A percentile compares a stretch with the other conserved stretches of the same genome.
Conservation (phyloP, 2,888 invertebrate species). For the Cenopis cana region DNA sequence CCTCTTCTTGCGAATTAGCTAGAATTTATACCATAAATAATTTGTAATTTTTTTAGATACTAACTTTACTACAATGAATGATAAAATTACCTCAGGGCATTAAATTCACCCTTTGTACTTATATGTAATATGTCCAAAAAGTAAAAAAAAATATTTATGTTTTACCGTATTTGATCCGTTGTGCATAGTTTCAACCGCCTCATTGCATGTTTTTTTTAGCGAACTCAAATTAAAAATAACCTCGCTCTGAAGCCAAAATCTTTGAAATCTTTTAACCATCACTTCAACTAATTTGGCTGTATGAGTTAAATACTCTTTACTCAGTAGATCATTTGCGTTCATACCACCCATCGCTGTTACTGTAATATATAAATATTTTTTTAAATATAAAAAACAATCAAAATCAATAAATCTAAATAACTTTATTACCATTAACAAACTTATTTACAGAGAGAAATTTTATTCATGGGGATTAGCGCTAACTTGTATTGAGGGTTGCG, state of each 20-base stretch:
- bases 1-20: slow-evolving; percentile 16
- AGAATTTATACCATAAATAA: neutral
- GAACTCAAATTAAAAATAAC: slow-evolving; percentile 52
- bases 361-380: slow-evolving; percentile 39
- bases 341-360: slow-evolving; percentile 55
- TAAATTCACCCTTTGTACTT: too few species aligned
- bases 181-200: neutral
- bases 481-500: too few species aligned
- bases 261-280: slow-evolving; percentile 49
- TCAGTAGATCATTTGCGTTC: slow-evolving; percentile 19
- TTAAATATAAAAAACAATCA: too few species aligned
- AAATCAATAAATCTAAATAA: too few species aligned
- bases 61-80: too few species aligned
- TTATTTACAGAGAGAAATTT: too few species aligned
- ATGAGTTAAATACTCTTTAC: slow-evolving; percentile 18
- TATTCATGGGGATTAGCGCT: too few species aligned
- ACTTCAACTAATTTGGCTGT: neutral
- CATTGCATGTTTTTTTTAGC: slow-evolving; percentile 48
- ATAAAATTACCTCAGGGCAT: too few species aligned
- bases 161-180: slow-evolving; percentile 2
- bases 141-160: too few species aligned
- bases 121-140: too few species aligned
- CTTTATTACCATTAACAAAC: too few species aligned
- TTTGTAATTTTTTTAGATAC: too few species aligned
- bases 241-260: slow-evolving; percentile 54